phyloP scores from a whole-genome alignment of 64 coral and sea anemone genomes.

The Montipora sp. region DNA sequence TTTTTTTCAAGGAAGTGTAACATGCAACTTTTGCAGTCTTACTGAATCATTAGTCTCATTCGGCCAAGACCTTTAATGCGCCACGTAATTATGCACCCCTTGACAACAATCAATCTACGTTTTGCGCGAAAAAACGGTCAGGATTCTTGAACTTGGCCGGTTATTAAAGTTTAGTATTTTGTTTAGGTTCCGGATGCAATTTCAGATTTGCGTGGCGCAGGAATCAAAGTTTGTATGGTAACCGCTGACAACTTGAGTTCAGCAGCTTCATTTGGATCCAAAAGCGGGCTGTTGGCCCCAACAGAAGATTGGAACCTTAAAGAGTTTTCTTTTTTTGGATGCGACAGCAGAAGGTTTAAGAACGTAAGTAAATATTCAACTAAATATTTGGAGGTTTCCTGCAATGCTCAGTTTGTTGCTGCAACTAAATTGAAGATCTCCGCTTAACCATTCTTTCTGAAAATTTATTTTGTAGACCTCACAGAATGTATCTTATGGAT shows the following conservation, averaged over 20 bases:
- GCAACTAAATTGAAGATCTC: no score
- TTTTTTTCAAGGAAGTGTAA: no score
- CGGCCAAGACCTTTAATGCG: no score
- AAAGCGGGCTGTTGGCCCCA: slow-evolving; percentile 51
- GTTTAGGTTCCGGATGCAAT: slow-evolving; percentile 64
- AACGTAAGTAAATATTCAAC: slow-evolving; percentile 7
- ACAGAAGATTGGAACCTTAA: slow-evolving; percentile 39
- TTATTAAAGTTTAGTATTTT: neutral
- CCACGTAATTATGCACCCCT: neutral
- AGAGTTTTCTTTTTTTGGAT: slow-evolving; percentile 37
- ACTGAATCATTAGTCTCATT: no score
- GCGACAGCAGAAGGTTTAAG: slow-evolving; percentile 42
- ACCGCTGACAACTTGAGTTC: slow-evolving; percentile 59
- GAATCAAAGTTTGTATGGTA: slow-evolving; percentile 51
- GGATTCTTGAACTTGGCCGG: neutral
- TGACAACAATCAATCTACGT: neutral
- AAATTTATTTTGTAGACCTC: no score
- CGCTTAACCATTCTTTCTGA: no score
- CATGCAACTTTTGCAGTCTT: no score
- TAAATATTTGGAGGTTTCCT: no score
- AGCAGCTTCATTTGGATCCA: slow-evolving; percentile 52
- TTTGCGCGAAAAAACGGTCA: neutral
- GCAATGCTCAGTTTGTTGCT: no score
- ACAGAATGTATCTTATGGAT: no score
- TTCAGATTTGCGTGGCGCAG: slow-evolving; percentile 6